Base-by-base conservation (phyloP, 2,113 vertebrate species). In the Oncorhynchus tshawytscha region DNA sequence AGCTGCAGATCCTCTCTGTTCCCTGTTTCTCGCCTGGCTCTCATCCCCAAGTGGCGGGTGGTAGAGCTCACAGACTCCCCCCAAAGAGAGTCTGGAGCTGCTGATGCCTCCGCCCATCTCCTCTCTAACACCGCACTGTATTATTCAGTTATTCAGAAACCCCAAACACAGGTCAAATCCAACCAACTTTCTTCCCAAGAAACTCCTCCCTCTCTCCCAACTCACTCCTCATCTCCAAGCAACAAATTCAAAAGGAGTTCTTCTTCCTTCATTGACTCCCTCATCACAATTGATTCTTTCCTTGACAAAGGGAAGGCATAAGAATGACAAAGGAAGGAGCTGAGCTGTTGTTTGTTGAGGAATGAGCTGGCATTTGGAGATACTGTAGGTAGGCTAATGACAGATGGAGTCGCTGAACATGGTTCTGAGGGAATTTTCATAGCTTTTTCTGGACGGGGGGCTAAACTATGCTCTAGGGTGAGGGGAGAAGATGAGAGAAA, bases 361-460 rank as follows among this genome's bases (percentile, higher is more conserved):
- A 91, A 91, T 83, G 87, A 92, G 87, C 89, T 91, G 92, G 87
- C 90, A 90, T 89, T 89, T 88, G 71, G 79, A 91, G 85, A 87
- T 87, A 39, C 39, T 39, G 39, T 39, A 91, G 90, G 88, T 87
- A 87, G 15, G 86, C 75, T 84, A 75, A 84, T 87, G 89, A 86
- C 80, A 83, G 89, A 92, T 87, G 83, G 83, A 87, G 85, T 85
- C 87, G 4, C 49, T 51, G 77, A 85, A 87, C 88, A 70, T 76
- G 76, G 70, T 86, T 89, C 81, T 72, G 77, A 86, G 81, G 78
- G 76, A 80, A 84, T 81, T 83, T 84, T 81, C 74, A 48, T 78
- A 59, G 57, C 83, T 85, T 85, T 88, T 83, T 82, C 75, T 83
- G 57, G 81, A 78, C 82, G 86, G 49, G 81, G 78, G 84, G 85